Conservation (phyloP, 2,888 invertebrate genomes). For the Cerceris rybyensis region DNA sequence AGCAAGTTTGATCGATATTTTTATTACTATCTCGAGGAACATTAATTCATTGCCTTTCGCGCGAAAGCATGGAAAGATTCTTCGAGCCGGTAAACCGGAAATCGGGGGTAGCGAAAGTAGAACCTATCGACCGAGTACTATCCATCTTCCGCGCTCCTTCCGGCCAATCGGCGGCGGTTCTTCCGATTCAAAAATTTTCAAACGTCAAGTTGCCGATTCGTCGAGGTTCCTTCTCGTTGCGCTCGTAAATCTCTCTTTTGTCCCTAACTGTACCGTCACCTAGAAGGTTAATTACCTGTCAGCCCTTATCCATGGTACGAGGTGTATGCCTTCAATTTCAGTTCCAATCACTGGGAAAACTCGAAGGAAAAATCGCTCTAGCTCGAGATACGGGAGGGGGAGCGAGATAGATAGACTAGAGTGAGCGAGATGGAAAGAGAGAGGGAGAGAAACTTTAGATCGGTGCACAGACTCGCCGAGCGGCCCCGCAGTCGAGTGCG, state of each 20-base stretch:
- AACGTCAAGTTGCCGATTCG: not conserved
- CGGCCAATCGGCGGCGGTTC: conserved; percentile 18
- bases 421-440: not conserved
- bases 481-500: conserved; percentile 60
- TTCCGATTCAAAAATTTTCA: conserved; percentile 22
- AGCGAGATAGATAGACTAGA: not conserved
- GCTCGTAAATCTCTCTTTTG: conserved; percentile 26
- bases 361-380: conserved; percentile 43
- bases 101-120: conserved; percentile 26
- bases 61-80: conserved; percentile 2
- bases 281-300: conserved; percentile 56
- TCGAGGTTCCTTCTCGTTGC: not conserved
- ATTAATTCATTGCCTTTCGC: not conserved
- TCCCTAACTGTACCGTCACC: conserved; percentile 11
- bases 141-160: conserved; percentile 11
- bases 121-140: conserved; percentile 38
- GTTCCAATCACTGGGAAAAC: conserved; percentile 37
- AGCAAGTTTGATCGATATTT: no score
- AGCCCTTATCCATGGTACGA: conserved; percentile 21
- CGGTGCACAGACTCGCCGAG: conserved; percentile 39
- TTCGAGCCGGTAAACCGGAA: not conserved
- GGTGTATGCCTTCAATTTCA: conserved; percentile 36
- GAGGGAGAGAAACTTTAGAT: conserved; percentile 41
- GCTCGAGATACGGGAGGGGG: conserved; percentile 8
- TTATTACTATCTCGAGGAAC: no score